A percentile compares a stretch with the other conserved stretches of the same genome.
Evolutionary conservation across 23 tunicate genomes (phyloP).

Genomic region (Halocynthia aurantium): DNA sequence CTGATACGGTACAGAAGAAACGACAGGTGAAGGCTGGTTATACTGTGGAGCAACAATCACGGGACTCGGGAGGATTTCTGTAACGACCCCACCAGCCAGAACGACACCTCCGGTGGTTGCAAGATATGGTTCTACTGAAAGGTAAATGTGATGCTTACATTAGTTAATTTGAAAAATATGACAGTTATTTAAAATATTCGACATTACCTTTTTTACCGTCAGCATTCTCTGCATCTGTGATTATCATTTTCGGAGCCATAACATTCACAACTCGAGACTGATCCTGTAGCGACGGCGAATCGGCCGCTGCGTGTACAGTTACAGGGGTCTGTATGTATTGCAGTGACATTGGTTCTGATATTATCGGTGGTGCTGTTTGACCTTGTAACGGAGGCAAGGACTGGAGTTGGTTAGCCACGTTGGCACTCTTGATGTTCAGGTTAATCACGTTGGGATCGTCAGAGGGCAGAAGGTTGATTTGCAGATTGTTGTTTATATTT

Average conservation of each 20-base stretch:
- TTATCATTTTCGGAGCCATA: constrained; percentile 35
- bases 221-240: background rate
- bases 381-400: constrained; percentile 1
- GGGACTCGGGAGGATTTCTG: constrained; percentile 9
- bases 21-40: background rate
- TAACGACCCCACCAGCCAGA: constrained; percentile 1
- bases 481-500: constrained; percentile 43
- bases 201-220: too few species aligned
- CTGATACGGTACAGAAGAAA: constrained; percentile 4
- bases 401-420: background rate
- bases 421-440: constrained; percentile 42
- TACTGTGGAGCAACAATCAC: background rate
- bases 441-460: constrained; percentile 87
- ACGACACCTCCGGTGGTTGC: constrained; percentile 25
- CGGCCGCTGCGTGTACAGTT: background rate
- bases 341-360: too few species aligned
- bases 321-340: background rate
- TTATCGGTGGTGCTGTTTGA: background rate
- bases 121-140: background rate
- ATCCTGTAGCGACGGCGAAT: background rate
- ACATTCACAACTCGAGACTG: constrained; percentile 85
- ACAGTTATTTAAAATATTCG: too few species aligned
- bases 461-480: constrained; percentile 75
- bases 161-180: too few species aligned
- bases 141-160: too few species aligned